Evolutionary conservation across 1,140 invertebrate genomes (phyloP).

Genomic region (Calephelis nemesis): DNA sequence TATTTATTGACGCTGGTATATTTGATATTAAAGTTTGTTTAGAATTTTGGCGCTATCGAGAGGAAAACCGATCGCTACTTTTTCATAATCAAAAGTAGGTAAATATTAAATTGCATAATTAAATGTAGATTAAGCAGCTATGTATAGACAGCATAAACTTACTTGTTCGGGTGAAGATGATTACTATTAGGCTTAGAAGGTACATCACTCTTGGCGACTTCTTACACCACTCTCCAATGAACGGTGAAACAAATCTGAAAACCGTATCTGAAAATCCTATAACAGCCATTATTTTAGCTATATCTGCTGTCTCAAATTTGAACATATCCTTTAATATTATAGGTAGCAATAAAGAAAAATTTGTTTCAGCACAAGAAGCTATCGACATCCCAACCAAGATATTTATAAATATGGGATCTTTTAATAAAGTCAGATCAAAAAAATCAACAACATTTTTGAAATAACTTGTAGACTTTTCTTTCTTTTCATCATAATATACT

Average conservation of each 20-base stretch:
- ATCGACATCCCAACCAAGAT: conserved; percentile 84
- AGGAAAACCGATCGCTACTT: no score
- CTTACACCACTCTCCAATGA: conserved; percentile 81
- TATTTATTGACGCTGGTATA: no score
- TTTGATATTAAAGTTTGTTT: no score
- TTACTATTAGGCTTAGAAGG: conserved; percentile 80
- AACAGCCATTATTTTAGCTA: conserved; percentile 81
- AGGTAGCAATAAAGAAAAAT: conserved; percentile 83
- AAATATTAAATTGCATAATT: no score
- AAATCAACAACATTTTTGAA: conserved; percentile 54
- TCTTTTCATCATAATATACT: conserved; percentile 26
- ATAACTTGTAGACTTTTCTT: conserved; percentile 40
- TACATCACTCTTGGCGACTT: conserved; percentile 82
- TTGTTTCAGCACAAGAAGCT: conserved; percentile 84
- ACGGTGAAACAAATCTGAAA: conserved; percentile 81
- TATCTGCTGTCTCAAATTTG: conserved; percentile 77
- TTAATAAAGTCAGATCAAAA: conserved; percentile 67
- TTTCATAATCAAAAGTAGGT: no score
- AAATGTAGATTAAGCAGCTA: no score
- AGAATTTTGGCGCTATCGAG: no score
- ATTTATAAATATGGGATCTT: conserved; percentile 78
- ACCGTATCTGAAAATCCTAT: conserved; percentile 81
- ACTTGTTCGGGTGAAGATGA: conserved; percentile 82
- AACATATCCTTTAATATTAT: conserved; percentile 82
- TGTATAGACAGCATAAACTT: conserved; percentile 43